Evolutionary conservation across 2,113 vertebrate species (phyloP).

Genomic region (Todiramphus saurophagus): DNA sequence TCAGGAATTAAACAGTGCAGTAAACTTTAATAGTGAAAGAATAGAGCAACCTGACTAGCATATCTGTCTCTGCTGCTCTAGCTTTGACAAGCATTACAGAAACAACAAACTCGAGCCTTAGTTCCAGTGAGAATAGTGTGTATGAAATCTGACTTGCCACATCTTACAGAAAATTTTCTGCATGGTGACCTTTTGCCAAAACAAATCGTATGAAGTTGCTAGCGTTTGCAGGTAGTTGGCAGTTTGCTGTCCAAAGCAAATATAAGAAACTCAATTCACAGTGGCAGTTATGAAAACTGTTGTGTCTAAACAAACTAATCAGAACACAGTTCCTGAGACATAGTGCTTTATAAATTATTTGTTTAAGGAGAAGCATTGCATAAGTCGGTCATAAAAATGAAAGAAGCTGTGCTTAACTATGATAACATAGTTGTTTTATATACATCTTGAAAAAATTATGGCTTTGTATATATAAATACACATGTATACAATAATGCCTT

Average conservation of each 20-base stretch:
- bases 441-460: neutral
- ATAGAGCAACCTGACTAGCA: neutral
- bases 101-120: neutral
- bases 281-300: slow-evolving; percentile 43
- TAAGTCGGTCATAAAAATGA: neutral
- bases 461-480: neutral
- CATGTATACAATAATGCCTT: neutral
- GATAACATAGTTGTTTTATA: neutral
- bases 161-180: slow-evolving; percentile 62
- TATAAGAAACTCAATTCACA: neutral
- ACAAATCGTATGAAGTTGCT: slow-evolving; percentile 56
- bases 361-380: neutral
- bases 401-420: neutral
- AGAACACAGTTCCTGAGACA: neutral
- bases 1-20: neutral
- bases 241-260: slow-evolving; percentile 60
- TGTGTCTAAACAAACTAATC: slow-evolving; percentile 47
- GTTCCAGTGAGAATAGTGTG: neutral
- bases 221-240: slow-evolving; percentile 53
- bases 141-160: slow-evolving; percentile 57
- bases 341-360: slow-evolving; percentile 7
- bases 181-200: slow-evolving; percentile 64
- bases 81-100: slow-evolving; percentile 2
- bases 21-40: neutral
- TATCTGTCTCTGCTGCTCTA: neutral